phyloP scores from a whole-genome alignment of 2,113 vertebrate genomes.

The Parus major region DNA sequence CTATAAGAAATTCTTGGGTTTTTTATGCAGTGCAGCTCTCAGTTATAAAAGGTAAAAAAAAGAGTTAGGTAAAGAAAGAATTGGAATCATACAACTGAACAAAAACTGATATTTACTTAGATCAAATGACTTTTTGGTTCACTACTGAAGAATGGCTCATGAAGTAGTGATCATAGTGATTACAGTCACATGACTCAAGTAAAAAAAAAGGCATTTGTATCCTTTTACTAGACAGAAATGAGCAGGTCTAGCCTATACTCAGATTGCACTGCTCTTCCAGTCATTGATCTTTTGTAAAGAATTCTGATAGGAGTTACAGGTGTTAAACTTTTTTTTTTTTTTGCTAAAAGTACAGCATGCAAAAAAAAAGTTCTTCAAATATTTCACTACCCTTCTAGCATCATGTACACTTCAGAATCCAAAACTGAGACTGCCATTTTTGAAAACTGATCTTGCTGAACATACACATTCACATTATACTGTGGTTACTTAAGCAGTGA shows the following conservation, averaged over 20 bases:
- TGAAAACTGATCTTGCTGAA: not conserved
- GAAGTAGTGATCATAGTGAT: not conserved
- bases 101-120: not conserved
- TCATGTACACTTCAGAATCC: not conserved
- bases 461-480: not conserved
- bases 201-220: not conserved
- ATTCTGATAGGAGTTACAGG: not conserved
- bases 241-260: not conserved
- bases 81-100: not conserved
- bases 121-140: not conserved
- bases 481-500: not conserved
- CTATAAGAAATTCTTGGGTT: not conserved
- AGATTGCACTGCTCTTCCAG: not conserved
- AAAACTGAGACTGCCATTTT: not conserved
- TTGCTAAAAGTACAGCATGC: not conserved
- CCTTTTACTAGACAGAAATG: not conserved
- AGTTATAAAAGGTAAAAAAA: not conserved
- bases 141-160: not conserved
- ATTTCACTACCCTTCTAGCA: not conserved
- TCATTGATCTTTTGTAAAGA: not conserved
- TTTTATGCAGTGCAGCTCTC: not conserved
- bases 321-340: not conserved
- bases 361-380: not conserved
- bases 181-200: not conserved
- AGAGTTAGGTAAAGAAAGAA: not conserved